Conservation (phyloP, 2,113 vertebrate species). For the Tamias sibiricus region DNA sequence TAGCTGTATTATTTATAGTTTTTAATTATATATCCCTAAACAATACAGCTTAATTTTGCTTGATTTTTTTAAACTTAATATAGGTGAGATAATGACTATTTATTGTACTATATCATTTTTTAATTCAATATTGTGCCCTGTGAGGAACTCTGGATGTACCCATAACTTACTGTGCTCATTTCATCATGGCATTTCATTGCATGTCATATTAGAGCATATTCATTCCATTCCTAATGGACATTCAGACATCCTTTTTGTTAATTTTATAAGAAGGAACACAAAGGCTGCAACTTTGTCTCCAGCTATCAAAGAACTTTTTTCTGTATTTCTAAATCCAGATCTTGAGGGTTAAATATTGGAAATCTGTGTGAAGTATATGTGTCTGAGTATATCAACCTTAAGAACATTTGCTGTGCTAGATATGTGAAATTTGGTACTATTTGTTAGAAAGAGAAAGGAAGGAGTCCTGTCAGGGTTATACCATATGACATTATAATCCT, state of each 20-base stretch:
- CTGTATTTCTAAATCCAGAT: not conserved
- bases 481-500: not conserved
- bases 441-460: not conserved
- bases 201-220: not conserved
- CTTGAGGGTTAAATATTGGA: not conserved
- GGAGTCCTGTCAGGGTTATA: not conserved
- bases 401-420: not conserved
- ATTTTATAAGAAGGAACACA: not conserved
- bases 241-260: not conserved
- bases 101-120: not conserved
- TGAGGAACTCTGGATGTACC: not conserved
- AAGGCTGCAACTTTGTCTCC: not conserved
- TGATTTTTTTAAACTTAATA: conserved; percentile 37
- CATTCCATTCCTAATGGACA: not conserved
- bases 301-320: not conserved
- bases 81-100: not conserved
- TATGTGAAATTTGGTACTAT: not conserved
- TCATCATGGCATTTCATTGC: not conserved
- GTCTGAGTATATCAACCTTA: not conserved
- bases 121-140: not conserved
- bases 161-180: not conserved
- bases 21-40: not conserved
- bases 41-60: not conserved
- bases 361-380: not conserved
- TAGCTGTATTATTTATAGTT: not conserved